phyloP scores from a whole-genome alignment of 2,888 invertebrate genomes.

The Trissolcus brochymenae region DNA sequence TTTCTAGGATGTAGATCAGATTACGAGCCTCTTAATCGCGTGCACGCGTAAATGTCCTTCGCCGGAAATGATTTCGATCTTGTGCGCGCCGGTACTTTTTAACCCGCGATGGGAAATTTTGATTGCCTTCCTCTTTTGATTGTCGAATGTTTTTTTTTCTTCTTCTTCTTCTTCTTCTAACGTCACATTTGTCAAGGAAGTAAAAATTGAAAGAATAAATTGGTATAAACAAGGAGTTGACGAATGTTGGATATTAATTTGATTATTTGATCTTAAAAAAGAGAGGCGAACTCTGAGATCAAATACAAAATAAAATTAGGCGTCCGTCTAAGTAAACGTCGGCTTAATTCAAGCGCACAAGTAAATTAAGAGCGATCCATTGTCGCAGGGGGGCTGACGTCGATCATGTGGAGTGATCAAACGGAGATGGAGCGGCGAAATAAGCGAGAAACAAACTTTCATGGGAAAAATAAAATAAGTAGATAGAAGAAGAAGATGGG shows the following conservation, averaged over 20 bases:
- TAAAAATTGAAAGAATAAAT: too few relatives aligned
- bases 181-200: too few relatives aligned
- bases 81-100: neutral
- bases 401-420: slow-evolving; percentile 29
- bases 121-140: slow-evolving; percentile 7
- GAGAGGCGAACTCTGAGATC: slow-evolving; percentile 35
- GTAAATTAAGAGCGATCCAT: slow-evolving; percentile 50
- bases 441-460: slow-evolving; percentile 26
- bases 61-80: slow-evolving; percentile 52
- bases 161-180: too few relatives aligned
- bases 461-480: slow-evolving; percentile 18
- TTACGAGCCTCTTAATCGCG: slow-evolving; percentile 57
- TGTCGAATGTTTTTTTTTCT: too few relatives aligned
- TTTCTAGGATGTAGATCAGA: slow-evolving; percentile 54
- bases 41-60: slow-evolving; percentile 54
- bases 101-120: slow-evolving; percentile 33
- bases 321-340: slow-evolving; percentile 47
- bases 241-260: too few relatives aligned
- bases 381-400: slow-evolving; percentile 39
- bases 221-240: too few relatives aligned
- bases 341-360: slow-evolving; percentile 57
- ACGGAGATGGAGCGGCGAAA: slow-evolving; percentile 18
- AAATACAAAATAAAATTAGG: slow-evolving; percentile 54
- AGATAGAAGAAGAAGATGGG: slow-evolving; percentile 1
- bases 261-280: slow-evolving; percentile 7